phyloP scores from a whole-genome alignment of 2,888 invertebrate species.

The Tridacna crocea region DNA sequence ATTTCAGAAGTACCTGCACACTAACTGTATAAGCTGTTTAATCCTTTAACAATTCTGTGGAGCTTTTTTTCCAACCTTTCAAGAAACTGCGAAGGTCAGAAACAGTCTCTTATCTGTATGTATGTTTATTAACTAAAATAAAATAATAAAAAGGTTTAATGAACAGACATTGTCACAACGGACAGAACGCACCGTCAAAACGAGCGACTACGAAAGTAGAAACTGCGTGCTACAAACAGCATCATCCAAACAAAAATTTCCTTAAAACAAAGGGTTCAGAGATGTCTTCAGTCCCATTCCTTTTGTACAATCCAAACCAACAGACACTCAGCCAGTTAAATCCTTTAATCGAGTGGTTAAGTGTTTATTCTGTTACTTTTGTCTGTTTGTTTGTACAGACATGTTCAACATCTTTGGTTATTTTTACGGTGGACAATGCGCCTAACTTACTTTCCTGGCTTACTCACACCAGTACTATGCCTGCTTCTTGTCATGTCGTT shows the following conservation, averaged over 20 bases:
- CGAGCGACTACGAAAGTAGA: conserved; percentile 2
- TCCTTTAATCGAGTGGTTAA: background rate
- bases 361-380: no score
- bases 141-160: conserved; percentile 4
- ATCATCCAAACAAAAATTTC: background rate
- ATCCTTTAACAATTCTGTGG: no score
- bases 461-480: background rate
- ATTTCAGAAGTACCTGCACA: no score
- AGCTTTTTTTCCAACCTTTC: no score
- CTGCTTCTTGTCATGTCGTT: background rate
- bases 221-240: conserved; percentile 1
- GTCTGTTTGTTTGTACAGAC: no score
- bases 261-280: background rate
- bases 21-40: no score
- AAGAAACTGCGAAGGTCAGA: no score
- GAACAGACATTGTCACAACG: background rate
- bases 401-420: no score
- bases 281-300: background rate
- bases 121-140: no score
- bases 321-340: background rate
- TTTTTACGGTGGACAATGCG: background rate
- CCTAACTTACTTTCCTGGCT: background rate
- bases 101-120: no score
- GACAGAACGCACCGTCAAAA: background rate
- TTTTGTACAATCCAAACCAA: background rate